Percentiles rank a stretch among this genome's conserved stretches.
phyloP scores from a whole-genome alignment of 2,888 invertebrate genomes.

The Epistrophe grossulariae region DNA sequence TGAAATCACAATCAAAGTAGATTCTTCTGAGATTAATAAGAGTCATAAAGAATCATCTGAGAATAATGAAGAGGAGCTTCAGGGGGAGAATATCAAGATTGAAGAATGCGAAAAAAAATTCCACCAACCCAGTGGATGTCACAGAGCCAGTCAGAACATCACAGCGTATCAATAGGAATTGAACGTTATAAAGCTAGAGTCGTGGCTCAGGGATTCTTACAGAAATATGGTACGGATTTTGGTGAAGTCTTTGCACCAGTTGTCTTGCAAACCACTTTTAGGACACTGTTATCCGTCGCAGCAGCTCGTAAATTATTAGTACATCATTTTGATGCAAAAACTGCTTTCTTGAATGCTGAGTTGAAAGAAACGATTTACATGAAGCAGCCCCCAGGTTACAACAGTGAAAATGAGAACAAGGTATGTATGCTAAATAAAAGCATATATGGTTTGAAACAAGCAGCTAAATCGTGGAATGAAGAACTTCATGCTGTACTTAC shows the following conservation, averaged over 20 bases:
- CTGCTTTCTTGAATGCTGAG: conserved; percentile 63
- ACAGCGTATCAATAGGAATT: too few relatives aligned
- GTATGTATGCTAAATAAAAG: conserved; percentile 50
- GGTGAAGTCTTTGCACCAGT: conserved; percentile 1
- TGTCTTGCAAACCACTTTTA: conserved; percentile 53
- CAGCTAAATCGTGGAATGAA: conserved; percentile 65
- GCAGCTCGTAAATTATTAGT: conserved; percentile 1
- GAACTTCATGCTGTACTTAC: conserved; percentile 44
- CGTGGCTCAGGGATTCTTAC: conserved; percentile 45
- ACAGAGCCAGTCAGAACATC: too few relatives aligned
- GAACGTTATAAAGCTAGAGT: too few relatives aligned
- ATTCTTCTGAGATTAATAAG: not conserved
- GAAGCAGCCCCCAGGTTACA: conserved; percentile 40
- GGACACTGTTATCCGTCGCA: conserved; percentile 48
- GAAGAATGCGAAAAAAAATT: too few relatives aligned
- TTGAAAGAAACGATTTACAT: conserved; percentile 48
- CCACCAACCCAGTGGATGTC: too few relatives aligned
- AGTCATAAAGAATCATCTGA: too few relatives aligned
- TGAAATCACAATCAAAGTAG: not conserved
- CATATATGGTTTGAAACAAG: conserved; percentile 70
- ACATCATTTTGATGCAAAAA: conserved; percentile 40
- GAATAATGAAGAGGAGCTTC: not conserved
- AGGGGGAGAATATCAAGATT: not conserved
- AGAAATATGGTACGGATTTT: not conserved
- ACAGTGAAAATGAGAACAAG: not conserved